Base-by-base conservation (phyloP, 2,797 vertebrate genomes). In the Gymnoscopelus braueri region DNA sequence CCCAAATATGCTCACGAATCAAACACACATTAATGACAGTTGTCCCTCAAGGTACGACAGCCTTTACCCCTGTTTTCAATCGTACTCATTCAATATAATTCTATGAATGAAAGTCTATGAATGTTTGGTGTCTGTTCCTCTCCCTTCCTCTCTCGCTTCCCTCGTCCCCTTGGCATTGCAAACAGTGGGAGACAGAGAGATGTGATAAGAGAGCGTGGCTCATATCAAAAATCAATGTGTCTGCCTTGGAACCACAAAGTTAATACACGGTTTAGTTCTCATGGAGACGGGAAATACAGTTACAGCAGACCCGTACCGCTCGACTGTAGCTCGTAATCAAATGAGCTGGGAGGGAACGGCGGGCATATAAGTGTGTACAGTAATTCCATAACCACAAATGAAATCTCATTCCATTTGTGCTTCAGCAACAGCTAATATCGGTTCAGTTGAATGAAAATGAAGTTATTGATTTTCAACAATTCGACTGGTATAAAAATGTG, bases 181-280 rank as follows among this genome's bases (percentile, higher is more conserved):
- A 53, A 19, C 29, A 24, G 10, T 10, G 61, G 15, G 49, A 32
- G 26, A 35, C 19, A 52, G 26, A 51, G 8, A 63, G 61, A 52
- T n/a, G n/a, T 14, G n/a, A 52, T 63, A 7, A n/a, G 13, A 51
- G 26, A 13, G 13, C 14, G 61, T 5, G 12, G 23, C 47, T 49
- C 26, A 12, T 51, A 63, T 35, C 49, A 63, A 13, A 51, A 52
- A 63, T 63, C 61, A 24, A 56, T 47, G 50, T 48, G 61, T 35
- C 49, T 58, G 13, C 26, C 47, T n/a, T 4, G 32, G 8, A 14
- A 48, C 3, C 29, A 13, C 10, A 24, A 5, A 44, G 35, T 13
- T 52, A 12, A 57, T 57, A 49, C 15, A 39, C 32, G 9, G 5
- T 9, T 56, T 50, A 50, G 10, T 12, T 58, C 65, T 59, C 39